Evolutionary conservation across 1,140 invertebrate genomes (phyloP).

Genomic region (Drosophila mauritiana): DNA sequence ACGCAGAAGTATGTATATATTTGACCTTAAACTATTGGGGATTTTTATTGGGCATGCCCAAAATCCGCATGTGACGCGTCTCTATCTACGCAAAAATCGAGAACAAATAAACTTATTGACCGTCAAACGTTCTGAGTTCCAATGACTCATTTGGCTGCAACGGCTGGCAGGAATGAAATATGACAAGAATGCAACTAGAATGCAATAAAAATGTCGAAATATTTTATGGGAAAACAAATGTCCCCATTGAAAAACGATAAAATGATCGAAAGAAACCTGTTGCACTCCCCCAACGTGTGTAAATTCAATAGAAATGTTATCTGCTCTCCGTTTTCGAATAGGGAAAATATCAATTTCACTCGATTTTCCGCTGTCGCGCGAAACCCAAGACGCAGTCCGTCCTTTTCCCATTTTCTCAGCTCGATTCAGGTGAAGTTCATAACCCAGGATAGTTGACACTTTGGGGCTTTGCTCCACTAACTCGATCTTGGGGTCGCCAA

Average conservation of each 20-base stretch:
- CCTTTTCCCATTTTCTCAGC: conserved; percentile 1
- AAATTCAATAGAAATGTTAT: conserved; percentile 75
- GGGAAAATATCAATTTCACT: conserved; percentile 73
- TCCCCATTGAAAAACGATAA: conserved; percentile 48
- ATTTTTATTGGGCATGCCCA: conserved; percentile 59
- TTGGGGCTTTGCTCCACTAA: conserved; percentile 31
- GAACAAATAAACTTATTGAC: conserved; percentile 20
- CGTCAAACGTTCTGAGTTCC: conserved; percentile 57
- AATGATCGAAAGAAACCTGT: conserved; percentile 59
- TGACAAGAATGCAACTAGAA: conserved; percentile 59
- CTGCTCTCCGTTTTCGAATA: conserved; percentile 17
- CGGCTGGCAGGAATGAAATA: conserved; percentile 17
- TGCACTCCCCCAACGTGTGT: conserved; percentile 2
- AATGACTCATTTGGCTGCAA: conserved; percentile 55
- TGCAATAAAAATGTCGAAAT: conserved; percentile 75
- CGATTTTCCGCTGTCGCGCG: conserved; percentile 60
- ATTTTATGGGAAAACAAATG: conserved; percentile 63
- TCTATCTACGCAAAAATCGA: conserved; percentile 33
- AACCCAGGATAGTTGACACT: conserved; percentile 44
- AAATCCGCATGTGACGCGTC: conserved; percentile 34
- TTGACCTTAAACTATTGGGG: conserved; percentile 30
- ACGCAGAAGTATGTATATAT: conserved; percentile 19
- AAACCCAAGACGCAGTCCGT: conserved; percentile 46
- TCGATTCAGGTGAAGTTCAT: conserved; percentile 43
- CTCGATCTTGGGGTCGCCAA: conserved; percentile 10